Base-by-base conservation (phyloP, 37 sponge, comb jelly and placozoan species). In the Mnemiopsis leidyi region DNA sequence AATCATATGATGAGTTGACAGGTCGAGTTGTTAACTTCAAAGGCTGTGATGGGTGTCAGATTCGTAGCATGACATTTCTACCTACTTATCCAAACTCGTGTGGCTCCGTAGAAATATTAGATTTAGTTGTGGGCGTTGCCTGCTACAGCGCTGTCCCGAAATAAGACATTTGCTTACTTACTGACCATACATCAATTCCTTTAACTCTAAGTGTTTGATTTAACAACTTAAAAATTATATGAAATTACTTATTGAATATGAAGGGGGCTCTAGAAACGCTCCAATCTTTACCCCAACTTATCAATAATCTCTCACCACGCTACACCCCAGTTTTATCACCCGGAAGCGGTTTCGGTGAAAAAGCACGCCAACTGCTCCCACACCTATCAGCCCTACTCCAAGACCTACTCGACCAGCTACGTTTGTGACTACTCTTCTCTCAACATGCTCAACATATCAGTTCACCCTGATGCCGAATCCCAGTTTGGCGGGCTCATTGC, bases 301-400 rank as follows among this genome's bases (percentile, higher is more conserved):
- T n/a, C n/a, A n/a, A n/a, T n/a, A 67, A 67, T 67, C 68, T 20
- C 68, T n/a, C n/a, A n/a, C n/a, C n/a, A n/a, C n/a, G n/a, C n/a
- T n/a, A n/a, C 9, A 61, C 73, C 73, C 73, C 79, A 77, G 79
- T 77, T 34, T 9, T 77, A 77, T 20, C 79, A 77, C 79, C 34
- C 18, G 0, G 20, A 28, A 77, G 79, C 32, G 3, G 20, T 71
- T 5, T 23, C 5, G 24, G 3, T 5, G 5, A 28, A 28, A 18
- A 23, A 28, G 20, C 73, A 13, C 3, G 21, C 79, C 20, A 0
- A 32, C 3, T 77, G 79, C 79, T 36, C 79, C 1, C 23, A 69
- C 24, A 3, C 23, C 73, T 71, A 28, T 28, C 82, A 30, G 82
- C 90, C 90, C 48, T 85, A 39, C 61, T 23, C 23, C 3, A 20